Evolutionary conservation across 2,888 invertebrate species (phyloP).

Genomic region (Theristus sp.): DNA sequence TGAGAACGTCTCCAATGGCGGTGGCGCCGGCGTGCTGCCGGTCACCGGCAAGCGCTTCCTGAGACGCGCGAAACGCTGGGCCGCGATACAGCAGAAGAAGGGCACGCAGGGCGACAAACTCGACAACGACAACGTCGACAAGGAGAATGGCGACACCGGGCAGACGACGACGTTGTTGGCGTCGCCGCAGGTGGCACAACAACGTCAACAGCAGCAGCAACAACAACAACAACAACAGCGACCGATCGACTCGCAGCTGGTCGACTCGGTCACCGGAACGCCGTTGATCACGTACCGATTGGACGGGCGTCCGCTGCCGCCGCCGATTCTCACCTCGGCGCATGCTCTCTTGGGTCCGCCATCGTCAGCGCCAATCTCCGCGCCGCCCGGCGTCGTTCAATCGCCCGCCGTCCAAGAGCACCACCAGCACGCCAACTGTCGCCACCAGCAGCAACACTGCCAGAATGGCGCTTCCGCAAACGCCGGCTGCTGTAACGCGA

Average conservation of each 20-base stretch:
- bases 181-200: neutral
- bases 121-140: neutral
- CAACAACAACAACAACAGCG: neutral
- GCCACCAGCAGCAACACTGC: neutral
- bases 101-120: neutral
- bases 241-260: neutral
- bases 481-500: neutral
- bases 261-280: constrained; percentile 8
- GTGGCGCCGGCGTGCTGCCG: neutral
- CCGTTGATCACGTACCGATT: neutral
- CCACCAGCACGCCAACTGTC: neutral
- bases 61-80: constrained; percentile 17
- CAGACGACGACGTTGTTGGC: neutral
- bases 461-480: neutral
- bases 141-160: neutral
- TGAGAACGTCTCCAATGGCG: too few species aligned
- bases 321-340: neutral
- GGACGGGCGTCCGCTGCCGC: neutral
- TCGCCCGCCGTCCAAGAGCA: neutral
- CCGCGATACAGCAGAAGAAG: constrained; percentile 13
- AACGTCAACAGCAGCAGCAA: too few species aligned
- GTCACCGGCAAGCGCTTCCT: constrained; percentile 45
- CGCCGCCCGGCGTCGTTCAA: neutral
- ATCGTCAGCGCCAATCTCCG: neutral
- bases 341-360: neutral